These are phyloP conservation scores for Chymomyza fuscimana DNA, from an alignment of 2,888 invertebrate species.

Conservation along the genomic window DNA sequence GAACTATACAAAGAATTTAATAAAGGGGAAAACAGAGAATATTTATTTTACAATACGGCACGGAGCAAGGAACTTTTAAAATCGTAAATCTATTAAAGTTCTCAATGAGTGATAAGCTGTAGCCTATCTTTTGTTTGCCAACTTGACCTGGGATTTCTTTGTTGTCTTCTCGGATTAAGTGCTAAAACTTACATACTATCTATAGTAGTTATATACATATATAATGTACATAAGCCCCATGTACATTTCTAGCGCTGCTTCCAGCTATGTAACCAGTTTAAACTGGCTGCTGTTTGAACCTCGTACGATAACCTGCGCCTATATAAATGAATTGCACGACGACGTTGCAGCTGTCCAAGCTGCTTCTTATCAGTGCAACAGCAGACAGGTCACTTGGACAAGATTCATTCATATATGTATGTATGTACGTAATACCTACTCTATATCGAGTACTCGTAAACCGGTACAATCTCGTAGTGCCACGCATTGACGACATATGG, in stretches of 20 bases:
- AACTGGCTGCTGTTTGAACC: conserved; percentile 45
- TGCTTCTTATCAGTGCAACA: conserved; percentile 46
- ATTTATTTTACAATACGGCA: background rate
- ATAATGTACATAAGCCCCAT: background rate
- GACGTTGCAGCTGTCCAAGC: conserved; percentile 33
- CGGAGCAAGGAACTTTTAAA: background rate
- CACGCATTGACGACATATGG: conserved; percentile 25
- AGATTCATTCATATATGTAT: conserved; percentile 20
- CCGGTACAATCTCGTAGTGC: conserved; percentile 31
- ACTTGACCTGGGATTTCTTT: background rate
- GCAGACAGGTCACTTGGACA: background rate
- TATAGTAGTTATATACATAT: background rate
- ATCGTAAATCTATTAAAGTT: background rate
- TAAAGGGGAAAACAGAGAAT: background rate
- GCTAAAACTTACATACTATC: background rate
- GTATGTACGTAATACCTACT: conserved; percentile 1
- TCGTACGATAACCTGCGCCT: conserved; percentile 52
- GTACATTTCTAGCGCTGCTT: background rate
- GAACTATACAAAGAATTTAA: background rate
- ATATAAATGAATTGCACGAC: conserved; percentile 47
- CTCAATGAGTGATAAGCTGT: background rate
- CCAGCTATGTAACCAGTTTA: conserved; percentile 35
- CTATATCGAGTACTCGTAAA: conserved; percentile 22
- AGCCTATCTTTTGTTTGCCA: background rate
- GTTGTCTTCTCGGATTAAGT: background rate